Base-by-base conservation (phyloP, 1,140 invertebrate genomes). In the Cepaea nemoralis region DNA sequence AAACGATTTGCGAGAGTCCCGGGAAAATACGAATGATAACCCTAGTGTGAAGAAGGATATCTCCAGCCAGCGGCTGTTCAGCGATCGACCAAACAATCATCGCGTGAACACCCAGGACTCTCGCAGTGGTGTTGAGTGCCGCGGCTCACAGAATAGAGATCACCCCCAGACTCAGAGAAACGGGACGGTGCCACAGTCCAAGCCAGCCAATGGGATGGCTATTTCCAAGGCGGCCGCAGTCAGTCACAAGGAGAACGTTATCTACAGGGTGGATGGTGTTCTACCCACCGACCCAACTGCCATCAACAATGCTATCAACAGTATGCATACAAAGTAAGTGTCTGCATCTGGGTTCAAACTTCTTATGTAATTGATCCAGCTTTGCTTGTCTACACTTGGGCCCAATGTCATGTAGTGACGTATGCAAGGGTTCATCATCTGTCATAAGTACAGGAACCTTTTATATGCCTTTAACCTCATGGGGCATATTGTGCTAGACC, bases 251-350 rank as follows among this genome's bases (percentile, higher is more conserved):
- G 89, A 89, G 45, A 88, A 87, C 78, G 85, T 86, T 66, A 92
- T 94, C 0, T 93, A 8, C 87, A 91, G 93, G 79, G 92, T 94
- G 19, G 93, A 94, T 83, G 93, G 94, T 80, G 92, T 94, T 14
- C 93, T 94, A 42, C 85, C 93, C 3, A 92, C 90, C 83, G 93
- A 94, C 90, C 92, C 92, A 37, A 93, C 91, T 86, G 88, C 93
- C 19, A 92, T 94, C 14, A 92, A 93, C 84, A 93, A 94, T 90
- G 94, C 91, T 45, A 89, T 94, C 67, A 93, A 90, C 88, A 82
- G 22, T 40, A 39, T 80, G 79, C 87, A 83, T 85, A 83, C 86
- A 71, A 86, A 87, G 88, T 85, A 82, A 84, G 82, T 85, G 8
- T 45, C 19, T 45, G 42, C 19, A n/a, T n/a, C n/a, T n/a, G n/a